Percentiles rank a stretch among this genome's conserved stretches.
These are phyloP conservation scores for Gila orcuttii DNA, from an alignment of 2,113 vertebrate species.

Conservation along the genomic window DNA sequence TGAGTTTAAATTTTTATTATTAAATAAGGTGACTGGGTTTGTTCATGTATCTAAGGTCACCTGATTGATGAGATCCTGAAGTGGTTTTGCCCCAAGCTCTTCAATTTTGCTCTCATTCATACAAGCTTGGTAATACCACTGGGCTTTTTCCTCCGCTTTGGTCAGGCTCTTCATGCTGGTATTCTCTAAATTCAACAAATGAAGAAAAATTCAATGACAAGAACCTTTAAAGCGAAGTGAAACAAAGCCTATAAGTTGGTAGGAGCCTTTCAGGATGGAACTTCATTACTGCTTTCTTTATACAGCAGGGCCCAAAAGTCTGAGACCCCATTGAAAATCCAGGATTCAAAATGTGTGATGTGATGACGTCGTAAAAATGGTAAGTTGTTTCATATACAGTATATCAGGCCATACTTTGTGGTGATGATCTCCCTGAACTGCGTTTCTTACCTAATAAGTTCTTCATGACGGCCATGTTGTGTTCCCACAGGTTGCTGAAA, in stretches of 20 bases:
- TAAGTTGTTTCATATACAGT: too few species aligned
- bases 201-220: neutral
- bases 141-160: constrained; percentile 87
- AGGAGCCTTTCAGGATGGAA: neutral
- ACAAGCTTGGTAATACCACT: constrained; percentile 91
- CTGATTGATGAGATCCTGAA: constrained; percentile 87
- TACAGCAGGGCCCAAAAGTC: neutral
- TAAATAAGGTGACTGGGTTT: neutral
- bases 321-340: neutral
- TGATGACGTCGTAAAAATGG: too few species aligned
- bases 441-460: constrained; percentile 84
- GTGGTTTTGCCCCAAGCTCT: constrained; percentile 83
- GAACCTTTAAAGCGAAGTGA: neutral
- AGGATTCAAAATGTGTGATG: neutral
- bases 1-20: neutral
- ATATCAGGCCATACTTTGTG: neutral
- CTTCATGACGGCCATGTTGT: constrained; percentile 95
- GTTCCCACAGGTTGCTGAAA: constrained; percentile 95
- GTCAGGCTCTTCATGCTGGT: constrained; percentile 80
- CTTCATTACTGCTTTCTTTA: neutral
- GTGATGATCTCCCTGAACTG: neutral
- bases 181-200: constrained; percentile 79
- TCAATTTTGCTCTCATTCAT: constrained; percentile 94
- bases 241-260: neutral
- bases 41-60: constrained; percentile 65